phyloP scores from a whole-genome alignment of 2,797 vertebrate species.

The Halcyon leucocephala region DNA sequence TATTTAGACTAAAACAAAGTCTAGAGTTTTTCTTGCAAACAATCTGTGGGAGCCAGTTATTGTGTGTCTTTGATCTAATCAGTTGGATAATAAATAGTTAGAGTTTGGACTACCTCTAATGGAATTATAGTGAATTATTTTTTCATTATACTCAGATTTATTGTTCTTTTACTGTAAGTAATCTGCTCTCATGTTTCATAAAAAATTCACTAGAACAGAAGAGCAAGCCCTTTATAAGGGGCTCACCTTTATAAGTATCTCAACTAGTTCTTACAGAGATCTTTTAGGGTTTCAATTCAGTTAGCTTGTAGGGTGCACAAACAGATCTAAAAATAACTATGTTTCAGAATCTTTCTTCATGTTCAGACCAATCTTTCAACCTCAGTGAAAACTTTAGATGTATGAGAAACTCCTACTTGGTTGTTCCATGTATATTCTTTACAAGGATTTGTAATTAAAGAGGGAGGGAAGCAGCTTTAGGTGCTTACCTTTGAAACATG shows the following conservation, averaged over 20 bases:
- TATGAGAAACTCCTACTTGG: neutral
- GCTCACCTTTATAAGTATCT: neutral
- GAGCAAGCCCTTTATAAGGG: neutral
- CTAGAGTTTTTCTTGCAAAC: neutral
- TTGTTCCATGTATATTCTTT: neutral
- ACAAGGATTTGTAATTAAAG: constrained; percentile 32
- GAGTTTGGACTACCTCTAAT: neutral
- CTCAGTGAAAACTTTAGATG: neutral
- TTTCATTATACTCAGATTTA: neutral
- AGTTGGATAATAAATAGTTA: neutral
- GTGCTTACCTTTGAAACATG: neutral
- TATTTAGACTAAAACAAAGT: neutral
- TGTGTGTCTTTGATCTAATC: neutral
- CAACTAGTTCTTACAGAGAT: neutral
- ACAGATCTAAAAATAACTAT: neutral
- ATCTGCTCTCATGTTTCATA: neutral
- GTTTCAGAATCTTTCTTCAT: neutral
- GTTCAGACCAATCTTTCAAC: neutral
- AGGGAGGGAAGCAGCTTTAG: neutral
- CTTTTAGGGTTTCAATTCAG: neutral
- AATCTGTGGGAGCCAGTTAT: neutral
- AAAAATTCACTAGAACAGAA: neutral
- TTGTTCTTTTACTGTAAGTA: neutral
- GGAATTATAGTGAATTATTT: neutral
- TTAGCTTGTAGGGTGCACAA: neutral